Base-by-base conservation (phyloP, 2,888 invertebrate species). In the Ceriagrion tenellum region DNA sequence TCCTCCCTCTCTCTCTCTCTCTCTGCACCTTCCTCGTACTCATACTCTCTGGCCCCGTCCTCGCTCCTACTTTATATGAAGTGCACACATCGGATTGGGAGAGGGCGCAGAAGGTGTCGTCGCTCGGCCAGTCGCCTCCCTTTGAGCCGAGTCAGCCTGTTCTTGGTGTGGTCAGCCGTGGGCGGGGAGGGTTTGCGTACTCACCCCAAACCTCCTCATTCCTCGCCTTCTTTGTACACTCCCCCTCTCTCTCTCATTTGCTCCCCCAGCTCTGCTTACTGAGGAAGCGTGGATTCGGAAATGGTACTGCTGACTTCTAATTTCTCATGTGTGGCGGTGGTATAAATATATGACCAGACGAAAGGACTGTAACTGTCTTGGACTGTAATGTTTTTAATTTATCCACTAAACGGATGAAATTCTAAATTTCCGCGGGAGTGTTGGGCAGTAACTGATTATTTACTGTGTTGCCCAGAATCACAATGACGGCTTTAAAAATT, bases 1-100 rank as follows among this genome's bases (percentile, higher is more conserved):
- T 47, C 47, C 47, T 47, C 90, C 47, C n/a, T 47, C 35, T 59
- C 56, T 30, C n/a, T n/a, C n/a, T n/a, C n/a, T n/a, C n/a, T 40
- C 40, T 69, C 69, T 47, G 55, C 40, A n/a, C 90, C 59, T 59
- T 20, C 20, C 47, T 47, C 47, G 47, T 8, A 47, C 47, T 47
- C 47, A 4, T 47, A 2, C 63, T 40, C 59, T 59, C 59, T 56
- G 16, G 13, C 90, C 18, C 63, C 63, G 23, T 40, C 47, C 93
- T 10, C 47, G 26, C n/a, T 3, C 35, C 81, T 35, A n/a, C 35
- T 81, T 81, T 81, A 81, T 81, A 81, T 81, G 81, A 81, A 81
- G 81, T 81, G 81, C 81, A 81, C 81, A 81, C 81, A 81, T 81
- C 35, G 81, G 81, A 81, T 81, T 81, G 81, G 81, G 81, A 81